Conservation (phyloP, 2,888 invertebrate genomes). For the Mimas tiliae region DNA sequence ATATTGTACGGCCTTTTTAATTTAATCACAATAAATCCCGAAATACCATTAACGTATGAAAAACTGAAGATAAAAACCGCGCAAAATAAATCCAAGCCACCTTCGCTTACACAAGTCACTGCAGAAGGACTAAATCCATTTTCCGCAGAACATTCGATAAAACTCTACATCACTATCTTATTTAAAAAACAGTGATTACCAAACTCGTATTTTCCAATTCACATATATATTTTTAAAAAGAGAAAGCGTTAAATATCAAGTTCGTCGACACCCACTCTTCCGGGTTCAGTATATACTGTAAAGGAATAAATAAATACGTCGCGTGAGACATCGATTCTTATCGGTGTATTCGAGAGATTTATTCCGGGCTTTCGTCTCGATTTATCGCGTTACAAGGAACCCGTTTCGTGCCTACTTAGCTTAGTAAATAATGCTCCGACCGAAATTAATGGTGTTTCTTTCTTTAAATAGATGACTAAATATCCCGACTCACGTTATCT, state of each 20-base stretch:
- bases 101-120: conserved; percentile 16
- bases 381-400: conserved; percentile 79
- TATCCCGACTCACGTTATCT: conserved; percentile 76
- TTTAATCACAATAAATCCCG: conserved; percentile 14
- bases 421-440: conserved; percentile 78
- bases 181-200: background rate
- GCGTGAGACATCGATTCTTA: conserved; percentile 83
- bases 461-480: conserved; percentile 84
- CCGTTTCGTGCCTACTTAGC: conserved; percentile 81
- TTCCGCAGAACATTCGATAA: conserved; percentile 12
- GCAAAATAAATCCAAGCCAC: conserved; percentile 23
- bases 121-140: background rate
- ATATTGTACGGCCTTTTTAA: conserved; percentile 1
- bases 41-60: background rate
- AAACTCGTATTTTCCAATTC: conserved; percentile 15
- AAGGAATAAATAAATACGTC: conserved; percentile 74
- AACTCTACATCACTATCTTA: conserved; percentile 5
- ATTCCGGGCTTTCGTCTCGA: conserved; percentile 75
- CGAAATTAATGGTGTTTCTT: conserved; percentile 78
- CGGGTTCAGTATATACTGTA: conserved; percentile 65
- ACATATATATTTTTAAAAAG: conserved; percentile 41
- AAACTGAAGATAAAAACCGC: conserved; percentile 17
- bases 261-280: conserved; percentile 67
- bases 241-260: conserved; percentile 62
- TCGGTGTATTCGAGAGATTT: conserved; percentile 79